Conservation (phyloP, 2,888 invertebrate genomes). For the Harpalus rufipes region DNA sequence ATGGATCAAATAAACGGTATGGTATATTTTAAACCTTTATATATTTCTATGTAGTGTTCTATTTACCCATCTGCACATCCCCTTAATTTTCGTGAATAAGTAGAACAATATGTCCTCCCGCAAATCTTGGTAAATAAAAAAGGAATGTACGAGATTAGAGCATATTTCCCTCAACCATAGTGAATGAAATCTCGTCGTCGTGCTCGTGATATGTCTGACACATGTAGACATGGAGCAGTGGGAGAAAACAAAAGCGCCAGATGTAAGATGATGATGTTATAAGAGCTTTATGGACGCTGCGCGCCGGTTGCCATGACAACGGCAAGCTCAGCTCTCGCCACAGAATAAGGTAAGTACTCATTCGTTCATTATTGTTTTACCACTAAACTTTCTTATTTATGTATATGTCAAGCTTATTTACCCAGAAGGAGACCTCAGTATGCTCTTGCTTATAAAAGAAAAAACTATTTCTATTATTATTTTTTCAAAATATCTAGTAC, state of each 20-base stretch:
- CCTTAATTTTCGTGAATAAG: background rate
- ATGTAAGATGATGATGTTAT: conserved; percentile 62
- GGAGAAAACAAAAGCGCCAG: conserved; percentile 30
- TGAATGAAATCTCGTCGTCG: conserved; percentile 16
- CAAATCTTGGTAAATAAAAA: background rate
- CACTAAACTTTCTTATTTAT: conserved; percentile 6
- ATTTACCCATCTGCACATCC: too few species aligned
- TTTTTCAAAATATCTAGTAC: too few species aligned
- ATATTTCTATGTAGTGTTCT: too few species aligned
- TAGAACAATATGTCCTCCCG: background rate
- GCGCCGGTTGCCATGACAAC: conserved; percentile 43
- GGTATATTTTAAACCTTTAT: too few species aligned
- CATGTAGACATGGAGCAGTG: conserved; percentile 13
- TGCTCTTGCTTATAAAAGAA: background rate
- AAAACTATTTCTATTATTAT: background rate
- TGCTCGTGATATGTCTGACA: conserved; percentile 14
- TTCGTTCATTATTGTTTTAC: conserved; percentile 3
- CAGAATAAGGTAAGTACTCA: conserved; percentile 1
- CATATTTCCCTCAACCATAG: background rate
- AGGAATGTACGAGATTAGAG: background rate
- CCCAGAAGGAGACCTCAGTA: background rate
- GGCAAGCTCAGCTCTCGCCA: conserved; percentile 1
- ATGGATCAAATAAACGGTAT: too few species aligned
- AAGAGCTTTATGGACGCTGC: conserved; percentile 54
- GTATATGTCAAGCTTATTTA: background rate